phyloP scores from a whole-genome alignment of 2,113 vertebrate species.

The Heterochromis multidens region DNA sequence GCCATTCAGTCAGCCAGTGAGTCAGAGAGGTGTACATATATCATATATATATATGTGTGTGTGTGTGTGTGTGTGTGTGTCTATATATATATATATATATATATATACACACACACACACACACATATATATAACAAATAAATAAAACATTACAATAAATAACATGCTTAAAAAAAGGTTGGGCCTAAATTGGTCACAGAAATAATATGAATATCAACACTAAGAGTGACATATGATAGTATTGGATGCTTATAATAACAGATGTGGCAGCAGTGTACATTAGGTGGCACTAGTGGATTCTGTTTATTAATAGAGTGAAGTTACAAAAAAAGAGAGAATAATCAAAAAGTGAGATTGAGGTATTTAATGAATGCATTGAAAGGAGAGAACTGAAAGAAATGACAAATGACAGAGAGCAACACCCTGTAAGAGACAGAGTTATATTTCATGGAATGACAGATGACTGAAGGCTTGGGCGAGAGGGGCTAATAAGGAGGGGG shows the following conservation, averaged over 20 bases:
- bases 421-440: background rate
- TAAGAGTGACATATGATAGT: background rate
- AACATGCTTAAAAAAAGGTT: background rate
- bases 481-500: background rate
- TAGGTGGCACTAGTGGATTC: background rate
- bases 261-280: background rate
- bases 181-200: background rate
- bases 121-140: no score
- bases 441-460: conserved; percentile 22
- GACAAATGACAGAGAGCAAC: conserved; percentile 27
- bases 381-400: background rate
- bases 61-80: no score
- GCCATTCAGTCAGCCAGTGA: no score
- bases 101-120: no score
- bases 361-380: background rate
- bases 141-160: no score
- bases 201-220: background rate
- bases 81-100: no score
- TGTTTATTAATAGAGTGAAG: background rate
- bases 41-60: no score
- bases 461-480: conserved; percentile 24
- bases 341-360: background rate
- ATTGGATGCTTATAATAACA: background rate
- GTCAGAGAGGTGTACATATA: no score
- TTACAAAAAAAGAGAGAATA: background rate